Evolutionary conservation across 2,888 invertebrate genomes (phyloP).

Genomic region (Cremastinae sp.): DNA sequence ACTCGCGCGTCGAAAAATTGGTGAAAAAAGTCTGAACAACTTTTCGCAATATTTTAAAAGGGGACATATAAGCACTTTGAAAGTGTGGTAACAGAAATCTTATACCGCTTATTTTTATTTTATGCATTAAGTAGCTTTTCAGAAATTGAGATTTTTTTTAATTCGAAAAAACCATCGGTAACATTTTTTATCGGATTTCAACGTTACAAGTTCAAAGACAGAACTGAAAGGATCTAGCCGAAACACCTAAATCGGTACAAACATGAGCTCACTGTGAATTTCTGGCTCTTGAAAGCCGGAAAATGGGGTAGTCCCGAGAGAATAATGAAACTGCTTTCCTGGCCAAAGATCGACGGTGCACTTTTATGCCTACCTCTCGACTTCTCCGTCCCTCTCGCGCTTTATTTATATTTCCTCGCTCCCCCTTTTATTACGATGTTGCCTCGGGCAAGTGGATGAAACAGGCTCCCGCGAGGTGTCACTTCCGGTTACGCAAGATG

Average conservation of each 20-base stretch:
- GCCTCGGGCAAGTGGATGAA: conserved; percentile 43
- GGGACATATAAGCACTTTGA: too few relatives aligned
- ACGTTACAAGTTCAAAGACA: too few relatives aligned
- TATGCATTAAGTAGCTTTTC: too few relatives aligned
- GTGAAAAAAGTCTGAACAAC: too few relatives aligned
- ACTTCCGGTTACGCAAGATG: conserved; percentile 49
- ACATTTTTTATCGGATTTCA: too few relatives aligned
- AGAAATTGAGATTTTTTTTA: too few relatives aligned
- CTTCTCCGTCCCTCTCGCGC: not conserved
- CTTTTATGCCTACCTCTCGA: not conserved
- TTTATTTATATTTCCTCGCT: conserved; percentile 25
- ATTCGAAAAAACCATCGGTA: too few relatives aligned
- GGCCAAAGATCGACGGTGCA: conserved; percentile 48
- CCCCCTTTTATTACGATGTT: conserved; percentile 45
- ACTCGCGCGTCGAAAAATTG: too few relatives aligned
- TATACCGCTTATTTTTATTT: too few relatives aligned
- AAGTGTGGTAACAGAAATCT: too few relatives aligned
- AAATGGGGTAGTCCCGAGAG: conserved; percentile 45
- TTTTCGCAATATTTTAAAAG: too few relatives aligned
- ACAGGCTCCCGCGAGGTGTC: conserved; percentile 49
- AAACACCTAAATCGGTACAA: conserved; percentile 52
- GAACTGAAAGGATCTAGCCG: conserved; percentile 51
- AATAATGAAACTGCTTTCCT: conserved; percentile 57
- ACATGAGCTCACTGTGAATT: conserved; percentile 18
- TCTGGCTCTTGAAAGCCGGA: conserved; percentile 51